These are phyloP conservation scores for Yponomeuta cagnagella DNA, from an alignment of 2,888 invertebrate genomes.

Conservation along the genomic window DNA sequence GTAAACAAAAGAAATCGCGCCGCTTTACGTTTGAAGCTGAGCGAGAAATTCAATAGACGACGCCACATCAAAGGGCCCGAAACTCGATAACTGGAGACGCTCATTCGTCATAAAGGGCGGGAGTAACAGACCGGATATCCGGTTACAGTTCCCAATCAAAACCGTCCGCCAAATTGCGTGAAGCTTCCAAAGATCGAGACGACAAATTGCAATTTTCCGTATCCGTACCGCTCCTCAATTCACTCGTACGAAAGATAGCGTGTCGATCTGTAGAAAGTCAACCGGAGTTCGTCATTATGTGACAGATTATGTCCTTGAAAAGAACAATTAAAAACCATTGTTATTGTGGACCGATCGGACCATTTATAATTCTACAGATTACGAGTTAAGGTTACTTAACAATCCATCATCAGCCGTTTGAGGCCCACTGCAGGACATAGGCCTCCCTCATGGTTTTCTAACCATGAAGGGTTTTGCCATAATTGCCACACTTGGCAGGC, in stretches of 20 bases:
- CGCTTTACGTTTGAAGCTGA: not conserved
- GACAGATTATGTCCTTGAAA: too few species aligned
- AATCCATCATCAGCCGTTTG: too few species aligned
- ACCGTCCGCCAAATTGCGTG: slow-evolving; percentile 55
- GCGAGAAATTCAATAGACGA: slow-evolving; percentile 30
- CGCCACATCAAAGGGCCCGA: slow-evolving; percentile 42
- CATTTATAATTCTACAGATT: too few species aligned
- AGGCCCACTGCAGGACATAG: too few species aligned
- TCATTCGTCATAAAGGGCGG: slow-evolving; percentile 42
- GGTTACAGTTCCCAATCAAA: slow-evolving; percentile 56
- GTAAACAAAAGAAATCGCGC: not conserved
- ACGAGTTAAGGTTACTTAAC: too few species aligned
- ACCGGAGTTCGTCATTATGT: too few species aligned
- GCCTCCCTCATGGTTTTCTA: too few species aligned
- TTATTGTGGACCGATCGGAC: too few species aligned
- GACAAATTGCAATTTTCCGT: slow-evolving; percentile 62
- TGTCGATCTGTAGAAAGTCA: too few species aligned
- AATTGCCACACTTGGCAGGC: too few species aligned
- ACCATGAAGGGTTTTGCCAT: too few species aligned
- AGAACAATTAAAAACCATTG: too few species aligned
- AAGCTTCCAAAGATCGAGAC: slow-evolving; percentile 60
- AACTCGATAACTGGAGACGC: slow-evolving; percentile 46
- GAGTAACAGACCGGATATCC: slow-evolving; percentile 56
- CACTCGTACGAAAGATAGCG: not conserved
- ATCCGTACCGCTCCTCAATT: slow-evolving; percentile 28